Percentiles rank a stretch among this genome's conserved stretches.
These are phyloP conservation scores for Myotis davidii DNA, from an alignment of 2,113 vertebrate species.

Conservation along the genomic window DNA sequence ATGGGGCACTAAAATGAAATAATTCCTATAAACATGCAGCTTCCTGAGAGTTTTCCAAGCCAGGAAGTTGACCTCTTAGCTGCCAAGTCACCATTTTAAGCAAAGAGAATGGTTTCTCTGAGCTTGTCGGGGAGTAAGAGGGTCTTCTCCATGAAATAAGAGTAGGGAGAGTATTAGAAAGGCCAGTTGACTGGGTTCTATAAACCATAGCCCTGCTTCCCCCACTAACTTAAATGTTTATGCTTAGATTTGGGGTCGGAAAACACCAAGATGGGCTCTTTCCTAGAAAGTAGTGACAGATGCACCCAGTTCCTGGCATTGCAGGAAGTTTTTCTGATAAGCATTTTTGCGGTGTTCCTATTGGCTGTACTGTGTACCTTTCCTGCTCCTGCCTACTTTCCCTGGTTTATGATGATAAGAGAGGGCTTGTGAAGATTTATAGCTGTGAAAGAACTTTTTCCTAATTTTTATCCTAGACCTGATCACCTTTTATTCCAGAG, in stretches of 20 bases:
- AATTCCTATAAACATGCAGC: background rate
- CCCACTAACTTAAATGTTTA: background rate
- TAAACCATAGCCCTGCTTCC: background rate
- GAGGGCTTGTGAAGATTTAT: background rate
- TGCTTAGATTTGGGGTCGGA: background rate
- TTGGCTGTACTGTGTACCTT: background rate
- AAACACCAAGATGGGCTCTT: background rate
- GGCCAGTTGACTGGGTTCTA: background rate
- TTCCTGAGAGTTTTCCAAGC: background rate
- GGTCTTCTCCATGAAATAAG: background rate
- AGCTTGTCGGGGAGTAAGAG: background rate
- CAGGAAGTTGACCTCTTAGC: background rate
- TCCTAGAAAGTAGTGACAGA: background rate
- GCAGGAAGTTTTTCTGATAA: background rate
- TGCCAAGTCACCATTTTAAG: background rate
- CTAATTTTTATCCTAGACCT: background rate
- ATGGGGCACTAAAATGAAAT: background rate
- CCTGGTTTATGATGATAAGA: background rate
- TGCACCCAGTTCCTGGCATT: background rate
- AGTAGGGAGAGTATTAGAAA: background rate
- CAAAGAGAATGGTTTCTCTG: background rate
- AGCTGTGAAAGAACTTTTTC: background rate
- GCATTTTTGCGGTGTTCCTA: background rate
- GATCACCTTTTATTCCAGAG: slow-evolving; percentile 32
- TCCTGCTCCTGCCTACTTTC: background rate